Evolutionary conservation across 1,140 invertebrate species (phyloP), one percentile per base, ranked within the genome.

Genomic region (Trichonephila clavata): DNA sequence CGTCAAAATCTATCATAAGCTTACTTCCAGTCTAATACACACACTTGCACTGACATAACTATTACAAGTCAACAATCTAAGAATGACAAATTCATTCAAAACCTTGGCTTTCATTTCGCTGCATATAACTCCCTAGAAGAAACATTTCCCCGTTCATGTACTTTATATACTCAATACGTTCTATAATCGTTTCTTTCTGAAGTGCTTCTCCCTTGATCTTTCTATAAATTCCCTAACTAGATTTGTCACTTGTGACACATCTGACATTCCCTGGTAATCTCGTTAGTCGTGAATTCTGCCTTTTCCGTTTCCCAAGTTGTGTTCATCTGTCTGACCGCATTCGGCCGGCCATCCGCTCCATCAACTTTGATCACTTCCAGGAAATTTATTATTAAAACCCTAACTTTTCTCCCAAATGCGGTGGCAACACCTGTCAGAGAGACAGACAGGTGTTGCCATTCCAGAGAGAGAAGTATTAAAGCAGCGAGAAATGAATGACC

Each of bases 331-430:
- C 83, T 27, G 24, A 59, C 18, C n/a, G 14, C 57, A 84, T 84
- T 59, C 57, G 83, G 57, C 39, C 80, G 7, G 21, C 80, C 80
- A 50, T 39, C 20, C 43, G 80, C 80, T 84, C 61, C 60, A 57
- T 43, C 60, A 71, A 89, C 60, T 65, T 43, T 68, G 87, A 71
- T 89, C 63, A 89, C 90, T 84, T 83, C 39, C 10, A 3, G 59
- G 59, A n/a, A 80, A 92, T 84, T 92, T 84, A 84, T 84, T 92
- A 84, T 84, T 92, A 84, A 80, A 92, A 92, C 27, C 90, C 21
- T 20, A 59, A 57, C 43, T 27, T 68, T 71, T 84, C 77, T 61
- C 60, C 43, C 63, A 57, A 92, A 63, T 27, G 59, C 39, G 50
- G 59, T 83, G 24, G 90, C 60, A 92, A 92, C 90, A 92, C 90